A percentile compares a stretch with the other conserved stretches of the same genome.
phyloP scores from a whole-genome alignment of 2,888 invertebrate genomes.

The Lithophane ornitopus region DNA sequence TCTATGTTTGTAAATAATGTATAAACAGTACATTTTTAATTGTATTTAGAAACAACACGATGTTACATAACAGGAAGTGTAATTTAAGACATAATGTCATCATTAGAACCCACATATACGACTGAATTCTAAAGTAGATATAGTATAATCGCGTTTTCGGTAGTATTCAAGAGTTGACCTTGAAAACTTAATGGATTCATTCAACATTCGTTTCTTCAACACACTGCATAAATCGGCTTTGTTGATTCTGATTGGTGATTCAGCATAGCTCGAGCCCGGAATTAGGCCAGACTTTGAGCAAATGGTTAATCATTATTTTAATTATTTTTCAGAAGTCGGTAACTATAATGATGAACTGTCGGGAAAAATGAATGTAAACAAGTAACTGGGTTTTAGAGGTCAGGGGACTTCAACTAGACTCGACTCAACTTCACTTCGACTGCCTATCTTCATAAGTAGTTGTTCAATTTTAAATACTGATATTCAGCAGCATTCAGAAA shows the following conservation, averaged over 20 bases:
- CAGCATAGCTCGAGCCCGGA: not conserved
- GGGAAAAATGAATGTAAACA: not conserved
- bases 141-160: constrained; percentile 10
- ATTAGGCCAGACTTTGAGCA: not conserved
- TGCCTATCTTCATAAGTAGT: not conserved
- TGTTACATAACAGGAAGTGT: not conserved
- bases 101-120: not conserved
- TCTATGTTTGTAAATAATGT: not conserved
- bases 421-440: too few relatives aligned
- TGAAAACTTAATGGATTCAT: constrained; percentile 11
- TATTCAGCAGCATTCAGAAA: not conserved
- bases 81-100: constrained; percentile 16
- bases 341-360: not conserved
- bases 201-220: constrained; percentile 5
- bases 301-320: not conserved
- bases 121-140: not conserved
- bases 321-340: not conserved
- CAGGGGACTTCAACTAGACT: not conserved
- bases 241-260: not conserved
- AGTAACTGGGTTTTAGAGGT: not conserved
- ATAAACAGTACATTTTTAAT: constrained; percentile 5
- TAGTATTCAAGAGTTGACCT: constrained; percentile 2
- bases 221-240: not conserved
- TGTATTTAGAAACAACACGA: not conserved
- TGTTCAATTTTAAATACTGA: not conserved